These are phyloP conservation scores for Drosophila orosa DNA, from an alignment of 1,140 invertebrate species.

Conservation along the genomic window DNA sequence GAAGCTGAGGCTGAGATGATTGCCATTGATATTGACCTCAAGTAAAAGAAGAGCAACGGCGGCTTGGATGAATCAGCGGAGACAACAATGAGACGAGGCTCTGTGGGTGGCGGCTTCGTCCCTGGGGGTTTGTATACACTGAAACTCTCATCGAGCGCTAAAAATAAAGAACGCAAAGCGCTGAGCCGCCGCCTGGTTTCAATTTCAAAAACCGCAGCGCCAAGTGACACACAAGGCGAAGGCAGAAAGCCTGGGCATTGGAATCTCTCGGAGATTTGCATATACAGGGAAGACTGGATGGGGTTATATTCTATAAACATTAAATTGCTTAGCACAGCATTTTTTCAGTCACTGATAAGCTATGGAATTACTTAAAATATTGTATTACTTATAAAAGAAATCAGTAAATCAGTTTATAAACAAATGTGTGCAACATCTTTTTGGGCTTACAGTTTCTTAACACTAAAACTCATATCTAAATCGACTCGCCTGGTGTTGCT, in stretches of 20 bases:
- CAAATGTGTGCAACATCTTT: too few relatives aligned
- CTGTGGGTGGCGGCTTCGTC: constrained; percentile 19
- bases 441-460: too few relatives aligned
- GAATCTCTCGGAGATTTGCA: constrained; percentile 33
- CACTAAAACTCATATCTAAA: too few relatives aligned
- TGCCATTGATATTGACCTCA: constrained; percentile 39
- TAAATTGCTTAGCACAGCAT: background rate
- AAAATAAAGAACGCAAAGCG: constrained; percentile 46
- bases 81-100: constrained; percentile 7
- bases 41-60: constrained; percentile 14
- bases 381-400: background rate
- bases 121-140: constrained; percentile 21
- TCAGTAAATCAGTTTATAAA: too few relatives aligned
- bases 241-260: constrained; percentile 49
- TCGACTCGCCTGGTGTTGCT: too few relatives aligned
- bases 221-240: constrained; percentile 69
- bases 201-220: constrained; percentile 71
- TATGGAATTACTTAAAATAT: background rate
- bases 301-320: background rate
- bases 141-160: constrained; percentile 53
- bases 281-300: constrained; percentile 12
- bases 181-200: constrained; percentile 43
- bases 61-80: constrained; percentile 33
- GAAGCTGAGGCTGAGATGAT: background rate
- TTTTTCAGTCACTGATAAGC: background rate